A percentile compares a stretch with the other conserved stretches of the same genome.
Conservation (phyloP, 2,888 invertebrate species). For the Drosophila parthenogenetica region DNA sequence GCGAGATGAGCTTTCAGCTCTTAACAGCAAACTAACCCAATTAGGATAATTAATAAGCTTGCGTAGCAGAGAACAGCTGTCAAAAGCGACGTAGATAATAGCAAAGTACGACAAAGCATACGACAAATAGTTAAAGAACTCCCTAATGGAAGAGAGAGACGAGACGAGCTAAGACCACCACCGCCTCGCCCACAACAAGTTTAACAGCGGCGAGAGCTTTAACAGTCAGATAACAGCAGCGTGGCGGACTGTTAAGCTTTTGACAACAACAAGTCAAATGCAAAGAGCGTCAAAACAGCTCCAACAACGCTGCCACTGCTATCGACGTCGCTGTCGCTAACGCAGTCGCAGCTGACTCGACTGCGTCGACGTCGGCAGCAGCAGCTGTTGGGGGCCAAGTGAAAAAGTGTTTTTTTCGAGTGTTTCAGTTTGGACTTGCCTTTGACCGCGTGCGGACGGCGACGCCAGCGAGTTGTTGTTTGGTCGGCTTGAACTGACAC, state of each 20-base stretch:
- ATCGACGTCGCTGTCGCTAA: constrained; percentile 21
- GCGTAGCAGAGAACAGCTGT: constrained; percentile 45
- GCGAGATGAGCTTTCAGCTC: constrained; percentile 17
- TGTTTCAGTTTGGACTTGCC: constrained; percentile 77
- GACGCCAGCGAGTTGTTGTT: constrained; percentile 65
- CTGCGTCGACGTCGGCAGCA: constrained; percentile 27
- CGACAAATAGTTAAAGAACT: constrained; percentile 31
- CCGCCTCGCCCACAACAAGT: constrained; percentile 41
- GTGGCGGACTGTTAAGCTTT: constrained; percentile 51
- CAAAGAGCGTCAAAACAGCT: constrained; percentile 51
- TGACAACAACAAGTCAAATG: constrained; percentile 49
- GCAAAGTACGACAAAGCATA: constrained; percentile 6
- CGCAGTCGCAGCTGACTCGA: constrained; percentile 47
- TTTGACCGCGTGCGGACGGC: constrained; percentile 76
- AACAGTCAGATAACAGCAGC: constrained; percentile 51
- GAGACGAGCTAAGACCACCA: not conserved
- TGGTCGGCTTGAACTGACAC: constrained; percentile 56
- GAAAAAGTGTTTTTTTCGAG: constrained; percentile 57
- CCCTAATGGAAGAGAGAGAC: not conserved
- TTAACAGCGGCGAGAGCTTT: constrained; percentile 53
- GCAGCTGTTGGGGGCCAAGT: constrained; percentile 51
- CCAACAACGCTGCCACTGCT: constrained; percentile 24
- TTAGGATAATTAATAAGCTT: constrained; percentile 50
- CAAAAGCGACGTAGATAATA: constrained; percentile 19
- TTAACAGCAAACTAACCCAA: constrained; percentile 30